phyloP scores from a whole-genome alignment of 2,797 vertebrate genomes.

The Aselliscus stoliczkanus region DNA sequence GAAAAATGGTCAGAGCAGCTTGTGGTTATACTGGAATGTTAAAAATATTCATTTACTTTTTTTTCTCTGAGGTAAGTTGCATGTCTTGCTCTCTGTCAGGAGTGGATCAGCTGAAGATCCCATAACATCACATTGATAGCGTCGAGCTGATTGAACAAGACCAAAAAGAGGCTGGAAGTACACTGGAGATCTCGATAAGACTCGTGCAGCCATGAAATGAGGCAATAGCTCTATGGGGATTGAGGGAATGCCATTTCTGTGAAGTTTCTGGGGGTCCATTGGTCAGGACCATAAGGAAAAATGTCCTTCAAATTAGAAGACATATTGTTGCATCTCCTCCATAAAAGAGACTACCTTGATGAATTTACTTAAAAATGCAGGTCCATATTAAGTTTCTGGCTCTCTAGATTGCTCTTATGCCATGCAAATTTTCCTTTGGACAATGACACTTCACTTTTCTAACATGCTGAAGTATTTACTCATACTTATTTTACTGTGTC shows the following conservation, averaged over 20 bases:
- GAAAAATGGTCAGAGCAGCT: background rate
- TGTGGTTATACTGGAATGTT: background rate
- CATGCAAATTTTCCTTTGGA: background rate
- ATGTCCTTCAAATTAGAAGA: background rate
- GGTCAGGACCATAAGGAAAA: background rate
- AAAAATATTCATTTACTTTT: background rate
- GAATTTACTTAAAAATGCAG: background rate
- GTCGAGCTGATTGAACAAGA: background rate
- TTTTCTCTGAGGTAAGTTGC: background rate
- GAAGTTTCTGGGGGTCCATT: background rate
- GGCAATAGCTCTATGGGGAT: background rate
- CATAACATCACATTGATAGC: background rate
- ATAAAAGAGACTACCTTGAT: background rate
- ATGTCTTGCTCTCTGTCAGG: background rate
- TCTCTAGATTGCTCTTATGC: background rate
- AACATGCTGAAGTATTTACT: background rate
- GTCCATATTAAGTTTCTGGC: background rate
- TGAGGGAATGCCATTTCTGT: background rate
- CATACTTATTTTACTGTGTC: background rate
- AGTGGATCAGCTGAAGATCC: background rate
- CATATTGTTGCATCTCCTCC: background rate
- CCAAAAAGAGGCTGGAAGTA: background rate
- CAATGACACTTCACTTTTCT: background rate
- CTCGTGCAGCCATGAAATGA: background rate
- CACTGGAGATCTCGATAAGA: background rate